These are phyloP conservation scores for Bombus consobrinus DNA, from an alignment of 1,140 invertebrate genomes.

Conservation along the genomic window DNA sequence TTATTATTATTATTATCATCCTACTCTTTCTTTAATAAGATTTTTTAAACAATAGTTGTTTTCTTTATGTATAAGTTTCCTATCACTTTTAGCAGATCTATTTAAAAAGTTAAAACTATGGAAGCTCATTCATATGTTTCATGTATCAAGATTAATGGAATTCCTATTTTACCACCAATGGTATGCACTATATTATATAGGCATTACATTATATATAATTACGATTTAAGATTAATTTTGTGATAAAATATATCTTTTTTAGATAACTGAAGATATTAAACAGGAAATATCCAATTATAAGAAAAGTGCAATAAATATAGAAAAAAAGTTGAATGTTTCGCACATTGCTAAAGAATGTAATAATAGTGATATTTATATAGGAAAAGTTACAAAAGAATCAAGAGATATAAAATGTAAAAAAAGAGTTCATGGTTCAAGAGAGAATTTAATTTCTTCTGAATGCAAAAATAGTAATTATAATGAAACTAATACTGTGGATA, in stretches of 20 bases:
- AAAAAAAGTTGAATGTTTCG: constrained; percentile 78
- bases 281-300: constrained; percentile 87
- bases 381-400: background rate
- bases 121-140: constrained; percentile 77
- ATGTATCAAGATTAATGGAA: constrained; percentile 85
- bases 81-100: constrained; percentile 3
- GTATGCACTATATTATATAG: constrained; percentile 78
- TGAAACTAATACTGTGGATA: background rate
- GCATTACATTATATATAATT: constrained; percentile 21
- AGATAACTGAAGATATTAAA: constrained; percentile 85
- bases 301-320: constrained; percentile 84
- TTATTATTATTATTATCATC: background rate
- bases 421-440: background rate
- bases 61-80: background rate
- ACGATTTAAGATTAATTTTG: constrained; percentile 46
- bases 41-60: background rate
- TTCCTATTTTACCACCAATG: constrained; percentile 85
- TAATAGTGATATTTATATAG: constrained; percentile 10
- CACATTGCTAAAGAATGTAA: constrained; percentile 33
- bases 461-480: constrained; percentile 1
- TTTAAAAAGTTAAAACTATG: constrained; percentile 42
- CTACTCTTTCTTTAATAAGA: background rate
- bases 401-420: background rate
- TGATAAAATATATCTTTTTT: constrained; percentile 41
- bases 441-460: constrained; percentile 3